Base-by-base conservation (phyloP, 2,113 vertebrate species). In the Nesogale talazaci region DNA sequence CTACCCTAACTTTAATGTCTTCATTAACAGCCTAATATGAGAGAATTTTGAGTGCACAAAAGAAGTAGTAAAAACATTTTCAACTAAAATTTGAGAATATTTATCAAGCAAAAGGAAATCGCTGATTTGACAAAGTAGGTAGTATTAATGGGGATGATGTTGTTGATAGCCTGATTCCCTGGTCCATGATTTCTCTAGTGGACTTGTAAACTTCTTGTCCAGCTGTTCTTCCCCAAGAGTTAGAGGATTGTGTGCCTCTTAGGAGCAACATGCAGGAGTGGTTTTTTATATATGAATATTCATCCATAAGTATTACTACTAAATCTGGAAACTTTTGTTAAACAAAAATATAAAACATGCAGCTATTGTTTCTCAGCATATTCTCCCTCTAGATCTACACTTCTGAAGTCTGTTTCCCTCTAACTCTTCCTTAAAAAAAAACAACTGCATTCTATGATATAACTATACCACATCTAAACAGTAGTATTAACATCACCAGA, bases 71-170 rank as follows among this genome's bases (percentile, higher is more conserved):
- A 38, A 6, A 59, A 29, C 7, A 36, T 76, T 88, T 87, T 56
- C 83, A 23, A 91, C 52, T 86, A 76, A 78, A 91, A 75, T 77
- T 72, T 81, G 80, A 69, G 59, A 88, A 59, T 52, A 19, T 59
- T 52, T 52, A 52, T 10, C 46, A 67, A 22, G 63, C 22, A 34
- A 79, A 80, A 65, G 67, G 92, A 87, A 79, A 57, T 9, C 76
- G 38, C 34, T 61, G 34, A 72, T 88, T 76, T 87, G 83, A 46
- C 23, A 82, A 57, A 86, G 22, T 70, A 52, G 5, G 14, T 52
- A 57, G 59, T 40, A 38, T 69, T 86, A 86, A 78, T 74, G n/a
- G 6, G 19, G 42, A 34, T 34, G 42, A n/a, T 83, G 27, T 79
- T 67, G 34, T 5, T 84, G 61, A 29, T 10, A 31, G 14, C 40